Base-by-base conservation (phyloP, 2,888 invertebrate species). In the Melanotus villosus region DNA sequence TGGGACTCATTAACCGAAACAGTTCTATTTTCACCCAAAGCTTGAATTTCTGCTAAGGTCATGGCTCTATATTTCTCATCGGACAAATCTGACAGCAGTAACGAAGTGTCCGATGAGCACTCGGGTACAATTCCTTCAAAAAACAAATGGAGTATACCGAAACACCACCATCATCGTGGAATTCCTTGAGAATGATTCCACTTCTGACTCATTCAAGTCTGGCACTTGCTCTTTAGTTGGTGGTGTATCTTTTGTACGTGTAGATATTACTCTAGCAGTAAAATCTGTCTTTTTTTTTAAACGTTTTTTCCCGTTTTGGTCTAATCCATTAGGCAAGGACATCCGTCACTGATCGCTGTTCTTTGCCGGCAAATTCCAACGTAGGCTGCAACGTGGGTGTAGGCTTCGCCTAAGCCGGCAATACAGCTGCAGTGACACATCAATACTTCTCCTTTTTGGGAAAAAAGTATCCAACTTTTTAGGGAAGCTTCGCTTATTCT, bases 381-480 rank as follows among this genome's bases (percentile, higher is more conserved):
- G n/a, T n/a, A n/a, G 12, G 16, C 52, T 16, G 16, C 26, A 1
- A 52, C 18, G 32, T 30, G 52, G 12, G 32, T 26, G 12, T 32
- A 52, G 6, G 52, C 16, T 52, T 52, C 52, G 16, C 16, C 52
- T 1, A 52, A 12, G 0, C 52, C 52, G 4, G 32, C 52, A 1
- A 52, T 32, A 30, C 52, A 52, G 10, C 32, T 18, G 18, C 52
- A 52, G 14, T 52, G 52, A 32, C 14, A 30, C 30, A 4, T 14
- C 32, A 50, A 12, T 12, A 52, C 10, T 32, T 1, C 12, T 2
- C 52, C 26, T 14, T 52, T 32, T 30, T 32, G 14, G 4, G 16
- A 1, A n/a, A 16, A 14, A 12, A 52, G 30, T 1, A 32, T 32
- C 52, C 50, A 52, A 4, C 32, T 10, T 30, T 26, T 52, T 12